These are phyloP conservation scores for Actinopyga echinites DNA, from an alignment of 53 echinoderm and acorn worm species.

Conservation along the genomic window DNA sequence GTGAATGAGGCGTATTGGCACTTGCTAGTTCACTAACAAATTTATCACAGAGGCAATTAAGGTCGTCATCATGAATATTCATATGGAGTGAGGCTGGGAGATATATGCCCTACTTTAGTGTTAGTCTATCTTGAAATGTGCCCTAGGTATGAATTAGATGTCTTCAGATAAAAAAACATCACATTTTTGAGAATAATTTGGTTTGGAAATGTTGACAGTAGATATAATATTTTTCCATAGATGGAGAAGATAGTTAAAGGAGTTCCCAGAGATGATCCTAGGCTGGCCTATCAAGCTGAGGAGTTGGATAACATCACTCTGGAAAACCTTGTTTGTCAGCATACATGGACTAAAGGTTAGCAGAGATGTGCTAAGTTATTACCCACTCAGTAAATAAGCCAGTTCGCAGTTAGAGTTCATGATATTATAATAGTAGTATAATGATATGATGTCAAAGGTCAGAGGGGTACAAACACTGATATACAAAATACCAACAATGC, in stretches of 20 bases:
- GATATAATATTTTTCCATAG: conserved; percentile 38
- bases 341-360: conserved; percentile 75
- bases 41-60: too few species aligned
- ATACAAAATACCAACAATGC: too few species aligned
- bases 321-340: conserved; percentile 62
- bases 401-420: too few species aligned
- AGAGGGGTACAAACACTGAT: too few species aligned
- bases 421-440: too few species aligned
- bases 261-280: conserved; percentile 68
- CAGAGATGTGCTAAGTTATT: background rate
- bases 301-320: conserved; percentile 77
- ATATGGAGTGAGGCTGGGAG: too few species aligned
- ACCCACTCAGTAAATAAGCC: background rate
- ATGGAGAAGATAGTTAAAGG: conserved; percentile 61
- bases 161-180: background rate
- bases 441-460: too few species aligned
- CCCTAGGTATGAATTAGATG: background rate
- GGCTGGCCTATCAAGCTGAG: conserved; percentile 65
- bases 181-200: background rate
- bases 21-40: too few species aligned
- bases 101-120: background rate
- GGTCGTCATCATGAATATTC: too few species aligned
- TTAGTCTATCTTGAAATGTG: background rate
- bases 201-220: background rate
- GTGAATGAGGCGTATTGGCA: too few species aligned